phyloP scores from a whole-genome alignment of 2,888 invertebrate genomes.

The Athrips mouffetella region DNA sequence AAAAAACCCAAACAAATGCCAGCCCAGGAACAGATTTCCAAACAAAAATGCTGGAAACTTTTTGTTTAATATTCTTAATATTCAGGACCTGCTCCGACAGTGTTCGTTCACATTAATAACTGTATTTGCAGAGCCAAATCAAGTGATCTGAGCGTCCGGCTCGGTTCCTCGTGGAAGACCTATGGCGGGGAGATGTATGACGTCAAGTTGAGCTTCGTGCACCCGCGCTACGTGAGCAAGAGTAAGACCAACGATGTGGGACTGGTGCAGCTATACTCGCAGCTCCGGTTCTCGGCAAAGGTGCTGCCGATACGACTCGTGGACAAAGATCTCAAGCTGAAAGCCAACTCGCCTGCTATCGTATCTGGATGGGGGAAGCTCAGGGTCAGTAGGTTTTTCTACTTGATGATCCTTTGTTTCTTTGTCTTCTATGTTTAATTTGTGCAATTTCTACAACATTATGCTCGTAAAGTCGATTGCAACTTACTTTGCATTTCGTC shows the following conservation, averaged over 20 bases:
- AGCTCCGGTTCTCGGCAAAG: slow-evolving; percentile 57
- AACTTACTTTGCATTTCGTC: background rate
- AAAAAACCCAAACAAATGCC: too few relatives aligned
- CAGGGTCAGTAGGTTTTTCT: slow-evolving; percentile 41
- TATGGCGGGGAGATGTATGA: slow-evolving; percentile 72
- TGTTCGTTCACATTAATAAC: background rate
- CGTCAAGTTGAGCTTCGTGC: slow-evolving; percentile 59
- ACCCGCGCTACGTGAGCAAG: slow-evolving; percentile 64
- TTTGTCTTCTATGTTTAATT: too few relatives aligned
- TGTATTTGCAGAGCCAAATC: slow-evolving; percentile 45
- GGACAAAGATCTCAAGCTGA: slow-evolving; percentile 39
- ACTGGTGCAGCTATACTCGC: slow-evolving; percentile 58
- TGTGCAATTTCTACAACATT: too few relatives aligned
- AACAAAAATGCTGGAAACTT: too few relatives aligned
- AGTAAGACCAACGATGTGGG: slow-evolving; percentile 69
- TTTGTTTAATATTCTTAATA: too few relatives aligned
- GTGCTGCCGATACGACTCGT: slow-evolving; percentile 60
- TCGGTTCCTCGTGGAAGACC: slow-evolving; percentile 72
- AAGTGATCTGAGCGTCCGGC: slow-evolving; percentile 61
- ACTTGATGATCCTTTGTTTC: background rate
- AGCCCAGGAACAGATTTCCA: too few relatives aligned
- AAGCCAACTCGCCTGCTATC: slow-evolving; percentile 50
- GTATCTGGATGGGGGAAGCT: slow-evolving; percentile 73
- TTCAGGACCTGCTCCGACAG: too few relatives aligned
- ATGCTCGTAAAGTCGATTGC: too few relatives aligned